phyloP scores from a whole-genome alignment of 1,140 invertebrate genomes.

The Scaptomyza hsui region DNA sequence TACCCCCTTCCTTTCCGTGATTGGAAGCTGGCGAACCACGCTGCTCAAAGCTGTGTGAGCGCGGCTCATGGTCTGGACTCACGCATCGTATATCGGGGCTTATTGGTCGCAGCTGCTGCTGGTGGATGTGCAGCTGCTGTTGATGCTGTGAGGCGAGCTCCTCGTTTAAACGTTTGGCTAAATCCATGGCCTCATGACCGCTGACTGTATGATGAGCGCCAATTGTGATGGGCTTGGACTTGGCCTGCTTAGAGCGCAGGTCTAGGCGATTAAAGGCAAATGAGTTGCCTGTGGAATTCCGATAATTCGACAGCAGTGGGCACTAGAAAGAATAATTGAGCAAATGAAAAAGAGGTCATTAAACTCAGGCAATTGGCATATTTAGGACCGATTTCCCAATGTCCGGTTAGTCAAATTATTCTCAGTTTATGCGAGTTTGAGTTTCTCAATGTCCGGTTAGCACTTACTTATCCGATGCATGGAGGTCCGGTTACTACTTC shows the following conservation, averaged over 20 bases:
- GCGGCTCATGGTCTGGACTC: constrained; percentile 85
- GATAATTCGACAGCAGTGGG: constrained; percentile 1
- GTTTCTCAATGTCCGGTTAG: too few relatives aligned
- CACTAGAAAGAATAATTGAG: constrained; percentile 4
- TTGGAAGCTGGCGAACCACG: constrained; percentile 73
- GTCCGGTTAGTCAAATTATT: too few relatives aligned
- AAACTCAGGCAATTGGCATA: not conserved
- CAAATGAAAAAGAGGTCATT: not conserved
- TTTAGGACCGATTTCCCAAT: not conserved
- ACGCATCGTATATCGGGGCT: constrained; percentile 83
- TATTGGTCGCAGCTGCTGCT: constrained; percentile 66
- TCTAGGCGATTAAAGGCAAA: constrained; percentile 64
- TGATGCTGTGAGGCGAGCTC: constrained; percentile 87
- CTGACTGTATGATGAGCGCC: constrained; percentile 89
- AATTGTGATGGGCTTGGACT: constrained; percentile 89
- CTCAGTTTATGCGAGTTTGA: too few relatives aligned
- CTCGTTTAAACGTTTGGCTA: constrained; percentile 89
- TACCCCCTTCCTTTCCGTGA: constrained; percentile 86
- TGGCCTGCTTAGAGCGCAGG: constrained; percentile 53
- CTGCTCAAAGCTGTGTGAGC: constrained; percentile 88
- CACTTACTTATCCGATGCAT: too few relatives aligned
- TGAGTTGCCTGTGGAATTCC: constrained; percentile 4
- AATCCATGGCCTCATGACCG: constrained; percentile 90
- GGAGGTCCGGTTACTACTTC: too few relatives aligned
- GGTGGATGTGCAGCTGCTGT: constrained; percentile 33